phyloP scores from a whole-genome alignment of 2,797 vertebrate genomes.

The Enteromius viviparus region DNA sequence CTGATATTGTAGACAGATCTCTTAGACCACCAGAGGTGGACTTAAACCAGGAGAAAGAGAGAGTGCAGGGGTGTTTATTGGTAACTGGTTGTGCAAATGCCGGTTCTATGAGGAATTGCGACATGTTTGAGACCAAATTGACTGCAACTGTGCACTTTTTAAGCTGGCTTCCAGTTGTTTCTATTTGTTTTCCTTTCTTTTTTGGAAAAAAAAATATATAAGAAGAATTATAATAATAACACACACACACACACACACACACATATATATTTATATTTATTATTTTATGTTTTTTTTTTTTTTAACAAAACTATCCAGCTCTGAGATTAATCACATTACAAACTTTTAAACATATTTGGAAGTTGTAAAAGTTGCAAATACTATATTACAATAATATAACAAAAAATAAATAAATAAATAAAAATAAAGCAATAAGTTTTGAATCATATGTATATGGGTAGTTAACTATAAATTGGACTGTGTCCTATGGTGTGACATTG shows the following conservation, averaged over 20 bases:
- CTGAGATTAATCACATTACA: too few species aligned
- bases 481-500: too few species aligned
- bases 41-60: not conserved
- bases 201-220: too few species aligned
- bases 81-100: not conserved
- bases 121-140: not conserved
- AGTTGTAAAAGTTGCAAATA: not conserved
- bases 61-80: not conserved
- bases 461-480: too few species aligned
- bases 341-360: not conserved
- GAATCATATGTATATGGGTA: too few species aligned
- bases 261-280: too few species aligned
- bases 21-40: not conserved
- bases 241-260: too few species aligned
- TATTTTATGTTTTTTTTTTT: too few species aligned
- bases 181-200: too few species aligned
- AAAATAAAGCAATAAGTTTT: not conserved
- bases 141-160: not conserved
- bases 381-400: not conserved
- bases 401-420: not conserved
- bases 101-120: not conserved
- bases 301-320: too few species aligned
- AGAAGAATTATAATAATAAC: too few species aligned
- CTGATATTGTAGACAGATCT: conserved; percentile 6
- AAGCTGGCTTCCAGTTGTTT: too few species aligned